A percentile compares a stretch with the other conserved stretches of the same genome.
Conservation (phyloP, 2,888 invertebrate genomes). For the Caenorhabditis sp. region DNA sequence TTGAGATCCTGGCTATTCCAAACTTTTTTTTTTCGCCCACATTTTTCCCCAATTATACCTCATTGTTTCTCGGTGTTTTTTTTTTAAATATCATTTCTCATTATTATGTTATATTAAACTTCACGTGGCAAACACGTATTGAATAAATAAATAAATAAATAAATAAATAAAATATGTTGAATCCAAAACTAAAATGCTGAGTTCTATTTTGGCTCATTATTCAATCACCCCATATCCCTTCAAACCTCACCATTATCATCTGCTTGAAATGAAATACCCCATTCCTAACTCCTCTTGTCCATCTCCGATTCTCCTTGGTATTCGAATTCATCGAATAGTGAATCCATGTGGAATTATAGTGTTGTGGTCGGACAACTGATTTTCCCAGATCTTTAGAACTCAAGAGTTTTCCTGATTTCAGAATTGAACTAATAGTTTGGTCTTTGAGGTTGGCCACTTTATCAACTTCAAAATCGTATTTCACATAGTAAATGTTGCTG, state of each 20-base stretch:
- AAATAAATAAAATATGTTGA: too few species aligned
- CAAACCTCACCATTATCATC: conserved; percentile 15
- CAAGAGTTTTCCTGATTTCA: conserved; percentile 16
- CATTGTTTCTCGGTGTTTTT: too few species aligned
- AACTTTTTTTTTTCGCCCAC: too few species aligned
- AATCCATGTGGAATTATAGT: conserved; percentile 33
- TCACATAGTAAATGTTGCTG: background rate
- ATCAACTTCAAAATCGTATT: background rate
- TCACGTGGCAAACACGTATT: too few species aligned
- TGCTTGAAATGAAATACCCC: conserved; percentile 32
- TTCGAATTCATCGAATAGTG: conserved; percentile 28
- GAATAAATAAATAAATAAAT: too few species aligned
- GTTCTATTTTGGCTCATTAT: too few species aligned
- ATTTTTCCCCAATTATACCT: too few species aligned
- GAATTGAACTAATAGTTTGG: conserved; percentile 18
- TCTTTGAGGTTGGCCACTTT: conserved; percentile 13
- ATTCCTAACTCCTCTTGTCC: conserved; percentile 2
- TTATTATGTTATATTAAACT: too few species aligned
- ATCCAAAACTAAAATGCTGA: too few species aligned
- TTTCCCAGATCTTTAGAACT: conserved; percentile 27
- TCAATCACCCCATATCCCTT: too few species aligned
- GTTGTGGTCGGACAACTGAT: conserved; percentile 21
- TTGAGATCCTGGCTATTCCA: too few species aligned
- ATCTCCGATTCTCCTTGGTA: conserved; percentile 9
- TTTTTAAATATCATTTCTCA: too few species aligned